Conservation (phyloP, 2,113 vertebrate species). For the Lepus americanus region DNA sequence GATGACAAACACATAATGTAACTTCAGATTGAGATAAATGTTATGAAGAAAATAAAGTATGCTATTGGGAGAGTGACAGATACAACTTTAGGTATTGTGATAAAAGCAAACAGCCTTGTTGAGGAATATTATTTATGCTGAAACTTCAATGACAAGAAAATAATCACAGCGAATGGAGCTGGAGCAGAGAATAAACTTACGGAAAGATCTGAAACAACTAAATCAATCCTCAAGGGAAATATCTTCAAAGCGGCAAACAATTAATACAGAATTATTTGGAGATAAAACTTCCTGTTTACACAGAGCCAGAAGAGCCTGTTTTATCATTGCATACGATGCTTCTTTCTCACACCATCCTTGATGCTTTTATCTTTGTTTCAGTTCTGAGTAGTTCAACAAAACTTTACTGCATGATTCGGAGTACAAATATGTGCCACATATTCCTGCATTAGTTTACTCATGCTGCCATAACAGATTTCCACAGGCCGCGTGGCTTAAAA, state of each 20-base stretch:
- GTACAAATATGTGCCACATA: not conserved
- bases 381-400: not conserved
- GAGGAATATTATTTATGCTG: not conserved
- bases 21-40: slow-evolving; percentile 29
- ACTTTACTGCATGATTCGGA: not conserved
- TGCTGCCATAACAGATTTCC: not conserved
- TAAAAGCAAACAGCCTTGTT: not conserved
- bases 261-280: not conserved
- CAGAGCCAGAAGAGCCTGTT: not conserved
- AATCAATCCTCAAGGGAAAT: not conserved
- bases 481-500: not conserved
- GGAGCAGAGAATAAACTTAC: not conserved
- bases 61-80: not conserved
- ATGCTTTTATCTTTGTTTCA: slow-evolving; percentile 1
- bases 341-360: not conserved
- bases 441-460: not conserved
- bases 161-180: not conserved
- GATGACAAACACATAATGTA: not conserved
- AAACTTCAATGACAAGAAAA: not conserved
- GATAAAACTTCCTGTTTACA: not conserved
- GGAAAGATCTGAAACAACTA: not conserved
- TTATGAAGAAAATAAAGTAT: slow-evolving; percentile 2
- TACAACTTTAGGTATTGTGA: not conserved
- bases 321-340: not conserved
- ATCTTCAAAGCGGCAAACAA: not conserved